phyloP scores from a whole-genome alignment of 2,113 vertebrate genomes.

The Corvus hawaiiensis region DNA sequence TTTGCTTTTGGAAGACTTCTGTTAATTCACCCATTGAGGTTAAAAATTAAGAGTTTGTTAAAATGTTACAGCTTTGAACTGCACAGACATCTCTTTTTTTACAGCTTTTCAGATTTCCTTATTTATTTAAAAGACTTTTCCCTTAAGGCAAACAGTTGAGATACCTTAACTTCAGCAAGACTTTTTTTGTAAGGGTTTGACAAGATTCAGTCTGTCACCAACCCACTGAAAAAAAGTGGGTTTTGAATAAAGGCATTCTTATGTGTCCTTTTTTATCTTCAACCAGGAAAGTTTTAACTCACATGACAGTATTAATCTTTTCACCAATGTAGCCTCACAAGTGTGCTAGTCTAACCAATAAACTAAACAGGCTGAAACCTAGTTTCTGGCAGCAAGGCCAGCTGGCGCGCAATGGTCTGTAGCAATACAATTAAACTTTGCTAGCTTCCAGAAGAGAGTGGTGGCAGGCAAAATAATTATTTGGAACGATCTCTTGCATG shows the following conservation, averaged over 20 bases:
- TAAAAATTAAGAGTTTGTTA: background rate
- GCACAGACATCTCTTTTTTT: background rate
- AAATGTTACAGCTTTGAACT: background rate
- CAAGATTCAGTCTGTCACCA: background rate
- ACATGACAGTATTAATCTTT: background rate
- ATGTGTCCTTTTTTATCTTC: background rate
- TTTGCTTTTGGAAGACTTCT: background rate
- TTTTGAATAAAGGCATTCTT: constrained; percentile 14
- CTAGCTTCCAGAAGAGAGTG: background rate
- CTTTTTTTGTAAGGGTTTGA: background rate
- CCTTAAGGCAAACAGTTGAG: background rate
- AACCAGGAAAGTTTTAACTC: background rate
- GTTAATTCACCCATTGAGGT: background rate
- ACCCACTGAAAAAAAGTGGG: background rate
- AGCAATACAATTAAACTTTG: background rate
- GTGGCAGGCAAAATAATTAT: background rate
- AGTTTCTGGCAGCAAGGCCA: background rate
- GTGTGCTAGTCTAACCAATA: background rate
- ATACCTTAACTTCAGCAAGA: background rate
- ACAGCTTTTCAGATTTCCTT: background rate
- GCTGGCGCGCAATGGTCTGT: background rate
- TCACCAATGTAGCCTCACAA: background rate
- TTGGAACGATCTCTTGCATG: background rate
- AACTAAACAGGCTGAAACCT: background rate
- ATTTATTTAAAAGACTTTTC: background rate